A percentile compares a stretch with the other conserved stretches of the same genome.
These are phyloP conservation scores for Amphiprion percula DNA, from an alignment of 2,113 vertebrate species.

Conservation along the genomic window DNA sequence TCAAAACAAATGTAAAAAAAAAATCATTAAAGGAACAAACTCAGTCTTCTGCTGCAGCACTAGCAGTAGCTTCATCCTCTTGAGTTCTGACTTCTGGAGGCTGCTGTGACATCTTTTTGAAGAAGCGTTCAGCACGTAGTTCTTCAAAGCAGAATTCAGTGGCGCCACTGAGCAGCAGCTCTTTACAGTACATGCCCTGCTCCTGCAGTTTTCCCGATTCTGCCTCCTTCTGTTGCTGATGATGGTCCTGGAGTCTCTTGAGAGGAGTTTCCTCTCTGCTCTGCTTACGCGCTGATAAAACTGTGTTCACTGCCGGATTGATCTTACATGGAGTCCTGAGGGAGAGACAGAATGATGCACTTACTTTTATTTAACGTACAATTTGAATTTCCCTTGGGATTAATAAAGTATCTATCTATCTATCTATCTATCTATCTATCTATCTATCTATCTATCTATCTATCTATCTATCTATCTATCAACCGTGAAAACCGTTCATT, in stretches of 20 bases:
- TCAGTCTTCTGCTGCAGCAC: neutral
- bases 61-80: neutral
- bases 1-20: neutral
- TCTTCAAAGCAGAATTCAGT: slow-evolving; percentile 96
- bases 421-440: too few species aligned
- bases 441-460: too few species aligned
- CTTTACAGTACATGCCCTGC: slow-evolving; percentile 94
- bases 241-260: slow-evolving; percentile 89
- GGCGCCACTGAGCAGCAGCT: slow-evolving; percentile 91
- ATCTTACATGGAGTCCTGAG: slow-evolving; percentile 97
- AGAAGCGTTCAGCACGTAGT: slow-evolving; percentile 91
- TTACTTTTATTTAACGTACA: neutral
- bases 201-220: slow-evolving; percentile 84
- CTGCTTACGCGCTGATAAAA: slow-evolving; percentile 91
- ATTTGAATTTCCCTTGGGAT: too few species aligned
- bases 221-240: slow-evolving; percentile 86
- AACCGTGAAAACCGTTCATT: too few species aligned
- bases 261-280: slow-evolving; percentile 89
- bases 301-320: slow-evolving; percentile 89
- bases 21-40: neutral
- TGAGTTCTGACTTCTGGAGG: slow-evolving; percentile 70
- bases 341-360: neutral
- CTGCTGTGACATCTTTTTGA: slow-evolving; percentile 85
- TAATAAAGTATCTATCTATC: too few species aligned
- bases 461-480: too few species aligned